A percentile compares a stretch with the other conserved stretches of the same genome.
Conservation (phyloP, 1,140 invertebrate genomes). For the Drosophila carrolli region DNA sequence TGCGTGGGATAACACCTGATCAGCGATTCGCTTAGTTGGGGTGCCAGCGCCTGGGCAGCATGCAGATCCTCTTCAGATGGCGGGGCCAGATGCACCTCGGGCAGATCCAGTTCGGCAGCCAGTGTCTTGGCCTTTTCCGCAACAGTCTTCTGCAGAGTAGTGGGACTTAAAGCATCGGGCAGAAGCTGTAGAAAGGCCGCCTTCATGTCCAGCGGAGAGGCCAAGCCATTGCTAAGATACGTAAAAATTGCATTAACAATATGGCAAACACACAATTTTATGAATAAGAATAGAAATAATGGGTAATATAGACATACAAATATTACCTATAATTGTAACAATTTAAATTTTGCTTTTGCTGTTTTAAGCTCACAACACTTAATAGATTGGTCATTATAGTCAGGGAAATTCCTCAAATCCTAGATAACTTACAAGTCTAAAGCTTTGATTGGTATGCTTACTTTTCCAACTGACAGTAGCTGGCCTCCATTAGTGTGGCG, state of each 20-base stretch:
- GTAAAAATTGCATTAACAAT: neutral
- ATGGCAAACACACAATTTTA: neutral
- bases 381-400: no score
- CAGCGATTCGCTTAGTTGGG: slow-evolving; percentile 36
- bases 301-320: neutral
- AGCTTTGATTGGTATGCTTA: slow-evolving; percentile 12
- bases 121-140: slow-evolving; percentile 62
- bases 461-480: slow-evolving; percentile 76
- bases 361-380: no score
- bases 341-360: no score
- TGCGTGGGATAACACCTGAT: slow-evolving; percentile 57
- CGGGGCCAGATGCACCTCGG: slow-evolving; percentile 51
- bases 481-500: slow-evolving; percentile 75
- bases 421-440: no score
- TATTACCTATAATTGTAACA: no score
- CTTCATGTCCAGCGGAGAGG: slow-evolving; percentile 62
- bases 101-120: slow-evolving; percentile 65
- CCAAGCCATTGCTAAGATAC: slow-evolving; percentile 53
- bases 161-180: slow-evolving; percentile 67
- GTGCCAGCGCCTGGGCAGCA: slow-evolving; percentile 9
- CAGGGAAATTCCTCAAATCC: no score
- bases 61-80: slow-evolving; percentile 46
- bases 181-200: slow-evolving; percentile 55
- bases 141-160: slow-evolving; percentile 59
- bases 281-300: no score